Evolutionary conservation across 2,888 invertebrate genomes (phyloP).

Genomic region (Orthosia gothica): DNA sequence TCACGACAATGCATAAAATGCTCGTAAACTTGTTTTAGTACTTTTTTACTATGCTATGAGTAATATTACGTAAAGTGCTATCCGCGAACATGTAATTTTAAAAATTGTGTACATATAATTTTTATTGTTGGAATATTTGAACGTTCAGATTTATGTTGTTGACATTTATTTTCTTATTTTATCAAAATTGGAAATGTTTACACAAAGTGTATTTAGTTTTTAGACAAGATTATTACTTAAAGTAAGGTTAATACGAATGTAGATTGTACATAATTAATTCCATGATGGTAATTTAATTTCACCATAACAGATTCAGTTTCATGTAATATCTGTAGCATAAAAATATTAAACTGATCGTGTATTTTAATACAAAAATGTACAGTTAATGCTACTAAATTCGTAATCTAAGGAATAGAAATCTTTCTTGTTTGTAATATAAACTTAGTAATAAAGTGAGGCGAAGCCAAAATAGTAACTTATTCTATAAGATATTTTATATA

Average conservation of each 20-base stretch:
- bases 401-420: conserved; percentile 74
- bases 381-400: conserved; percentile 74
- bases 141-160: conserved; percentile 38
- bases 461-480: conserved; percentile 75
- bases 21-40: conserved; percentile 57
- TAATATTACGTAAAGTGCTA: conserved; percentile 51
- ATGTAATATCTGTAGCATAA: conserved; percentile 63
- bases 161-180: conserved; percentile 20
- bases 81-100: conserved; percentile 26
- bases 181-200: conserved; percentile 35
- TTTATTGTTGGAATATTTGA: conserved; percentile 47
- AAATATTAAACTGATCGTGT: conserved; percentile 61
- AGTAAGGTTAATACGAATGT: conserved; percentile 59
- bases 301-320: conserved; percentile 44
- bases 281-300: conserved; percentile 43
- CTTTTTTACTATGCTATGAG: conserved; percentile 57
- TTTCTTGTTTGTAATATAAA: conserved; percentile 79
- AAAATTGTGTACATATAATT: conserved; percentile 41
- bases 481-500: conserved; percentile 77
- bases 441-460: conserved; percentile 72
- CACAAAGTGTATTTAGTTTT: conserved; percentile 68
- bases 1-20: conserved; percentile 61
- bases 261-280: conserved; percentile 71
- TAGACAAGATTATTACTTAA: conserved; percentile 49
- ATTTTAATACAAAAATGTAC: conserved; percentile 82